A percentile compares a stretch with the other conserved stretches of the same genome.
Evolutionary conservation across 2,888 invertebrate species (phyloP).

Genomic region (Acleris cristana): DNA sequence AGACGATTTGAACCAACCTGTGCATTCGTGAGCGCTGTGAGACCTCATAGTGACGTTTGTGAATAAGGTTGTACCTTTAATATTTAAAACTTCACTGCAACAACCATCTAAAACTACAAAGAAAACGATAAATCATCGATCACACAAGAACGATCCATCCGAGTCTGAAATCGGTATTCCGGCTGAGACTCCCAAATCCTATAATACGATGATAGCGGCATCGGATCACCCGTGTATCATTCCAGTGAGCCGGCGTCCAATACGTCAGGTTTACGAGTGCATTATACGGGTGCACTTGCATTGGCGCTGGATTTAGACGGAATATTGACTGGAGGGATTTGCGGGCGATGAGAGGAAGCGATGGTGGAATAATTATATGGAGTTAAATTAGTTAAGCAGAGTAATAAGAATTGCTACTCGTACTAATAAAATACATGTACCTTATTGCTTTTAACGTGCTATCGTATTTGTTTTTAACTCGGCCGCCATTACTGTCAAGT

Average conservation of each 20-base stretch:
- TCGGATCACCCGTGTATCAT: constrained; percentile 20
- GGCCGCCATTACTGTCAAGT: too few species aligned
- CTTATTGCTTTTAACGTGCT: too few species aligned
- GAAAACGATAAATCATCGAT: neutral
- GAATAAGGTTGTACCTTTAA: too few species aligned
- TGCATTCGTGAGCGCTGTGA: too few species aligned
- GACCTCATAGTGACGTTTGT: too few species aligned
- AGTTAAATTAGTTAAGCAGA: neutral
- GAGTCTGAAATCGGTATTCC: neutral
- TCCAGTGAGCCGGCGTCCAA: neutral
- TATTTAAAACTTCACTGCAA: too few species aligned
- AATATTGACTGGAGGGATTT: constrained; percentile 2
- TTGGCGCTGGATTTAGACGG: constrained; percentile 18
- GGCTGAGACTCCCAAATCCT: neutral
- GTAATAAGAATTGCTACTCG: too few species aligned
- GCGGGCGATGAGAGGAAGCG: neutral
- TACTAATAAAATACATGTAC: too few species aligned
- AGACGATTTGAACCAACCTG: too few species aligned
- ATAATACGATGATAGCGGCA: constrained; percentile 10
- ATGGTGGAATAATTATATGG: neutral
- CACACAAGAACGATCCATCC: neutral
- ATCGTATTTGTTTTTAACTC: too few species aligned
- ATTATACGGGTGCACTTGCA: constrained; percentile 13
- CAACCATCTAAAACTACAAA: neutral
- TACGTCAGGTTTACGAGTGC: constrained; percentile 10